These are phyloP conservation scores for Drosophila mayri DNA, from an alignment of 1,140 invertebrate species.

Conservation along the genomic window DNA sequence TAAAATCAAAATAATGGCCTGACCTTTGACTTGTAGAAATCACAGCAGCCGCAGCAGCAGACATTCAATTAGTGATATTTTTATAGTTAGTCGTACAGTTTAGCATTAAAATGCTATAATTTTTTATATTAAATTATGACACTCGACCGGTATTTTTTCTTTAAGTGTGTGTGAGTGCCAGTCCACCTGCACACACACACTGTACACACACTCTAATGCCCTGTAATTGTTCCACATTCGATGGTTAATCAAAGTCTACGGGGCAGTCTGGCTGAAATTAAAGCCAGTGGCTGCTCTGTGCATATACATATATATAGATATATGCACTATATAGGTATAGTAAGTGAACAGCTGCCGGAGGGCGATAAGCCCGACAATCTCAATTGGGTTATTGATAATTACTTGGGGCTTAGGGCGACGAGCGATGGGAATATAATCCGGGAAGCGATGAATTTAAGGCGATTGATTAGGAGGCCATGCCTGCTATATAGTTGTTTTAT, in stretches of 20 bases:
- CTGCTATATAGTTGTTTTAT: not conserved
- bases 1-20: not conserved
- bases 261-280: conserved; percentile 12
- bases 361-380: conserved; percentile 23
- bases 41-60: not conserved
- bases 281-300: not conserved
- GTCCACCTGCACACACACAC: not conserved
- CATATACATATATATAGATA: not conserved
- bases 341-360: not conserved
- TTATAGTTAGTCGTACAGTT: no score
- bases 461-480: not conserved
- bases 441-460: not conserved
- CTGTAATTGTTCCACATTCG: conserved; percentile 2
- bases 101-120: not conserved
- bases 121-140: not conserved
- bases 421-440: conserved; percentile 5
- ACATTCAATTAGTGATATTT: not conserved
- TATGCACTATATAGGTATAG: not conserved
- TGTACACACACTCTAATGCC: not conserved
- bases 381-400: conserved; percentile 25
- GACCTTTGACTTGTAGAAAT: not conserved
- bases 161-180: not conserved
- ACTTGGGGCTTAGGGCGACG: not conserved
- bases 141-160: conserved; percentile 8
- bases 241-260: conserved; percentile 17